Base-by-base conservation (phyloP, 2,888 invertebrate genomes). In the Cryptocephalus moraei region DNA sequence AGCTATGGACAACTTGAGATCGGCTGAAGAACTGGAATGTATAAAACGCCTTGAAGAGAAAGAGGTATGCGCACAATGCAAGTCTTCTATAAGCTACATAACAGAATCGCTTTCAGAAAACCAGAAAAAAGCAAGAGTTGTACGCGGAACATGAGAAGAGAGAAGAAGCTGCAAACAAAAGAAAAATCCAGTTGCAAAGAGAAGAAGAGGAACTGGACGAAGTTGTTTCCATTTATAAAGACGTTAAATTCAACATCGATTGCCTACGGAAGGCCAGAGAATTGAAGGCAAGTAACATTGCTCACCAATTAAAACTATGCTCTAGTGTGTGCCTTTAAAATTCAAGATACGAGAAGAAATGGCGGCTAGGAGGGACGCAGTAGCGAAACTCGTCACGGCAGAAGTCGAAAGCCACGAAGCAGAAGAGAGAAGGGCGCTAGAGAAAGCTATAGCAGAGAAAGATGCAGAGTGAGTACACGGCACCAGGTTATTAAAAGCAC, bases 361-460 rank as follows among this genome's bases (percentile, higher is more conserved):
- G 9, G 47, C 58, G n/a, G 47, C 49, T 43, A 47, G 52, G 22
- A 51, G 57, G 39, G 51, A 53, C 41, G 50, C 49, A 38, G 50
- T 60, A 9, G 56, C 57, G 1, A 46, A 54, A 45, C 44, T 56
- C 49, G 62, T 62, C 8, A 48, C 50, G n/a, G 56, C 57, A 11
- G 57, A 55, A 22, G 53, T 55, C 49, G 48, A 53, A 46, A 51
- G 52, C 1, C 57, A 52, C 49, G 51, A 55, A 9, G 58, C 53
- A 44, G 53, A 43, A 41, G 74, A 75, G 45, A 58, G 66, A 1
- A 60, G 70, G 33, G 32, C 41, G 13, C 34, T 76, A 1, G 66
- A 73, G 11, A 76, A 75, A 33, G 79, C 78, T 10, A 56, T 74
- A 31, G 67, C 64, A 10, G 77, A 79, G 63, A 65, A 65, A 57